These are phyloP conservation scores for Macrobrachium nipponense DNA, from an alignment of 1,140 invertebrate genomes.

Conservation along the genomic window DNA sequence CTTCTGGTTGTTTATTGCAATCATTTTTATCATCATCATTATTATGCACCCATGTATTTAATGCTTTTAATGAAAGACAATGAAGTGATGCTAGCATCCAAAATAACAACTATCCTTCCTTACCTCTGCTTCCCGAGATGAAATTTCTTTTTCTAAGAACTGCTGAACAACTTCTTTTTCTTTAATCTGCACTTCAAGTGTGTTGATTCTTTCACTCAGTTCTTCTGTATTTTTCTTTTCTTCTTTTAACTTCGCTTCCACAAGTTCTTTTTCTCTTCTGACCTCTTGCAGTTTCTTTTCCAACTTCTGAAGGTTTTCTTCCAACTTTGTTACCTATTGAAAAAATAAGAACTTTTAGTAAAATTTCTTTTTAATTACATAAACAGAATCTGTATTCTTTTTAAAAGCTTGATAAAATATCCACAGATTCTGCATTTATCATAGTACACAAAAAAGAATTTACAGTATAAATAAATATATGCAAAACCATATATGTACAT, in stretches of 20 bases:
- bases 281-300: slow-evolving; percentile 35
- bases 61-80: not conserved
- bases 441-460: not conserved
- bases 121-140: slow-evolving; percentile 55
- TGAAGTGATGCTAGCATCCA: not conserved
- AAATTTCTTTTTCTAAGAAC: slow-evolving; percentile 60
- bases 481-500: too few relatives aligned
- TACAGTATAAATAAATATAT: too few relatives aligned
- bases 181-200: slow-evolving; percentile 37
- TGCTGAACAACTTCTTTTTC: slow-evolving; percentile 60
- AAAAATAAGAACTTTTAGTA: not conserved
- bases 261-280: not conserved
- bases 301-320: slow-evolving; percentile 25
- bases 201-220: slow-evolving; percentile 30
- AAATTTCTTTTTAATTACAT: not conserved
- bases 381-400: too few relatives aligned
- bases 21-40: too few relatives aligned
- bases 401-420: too few relatives aligned
- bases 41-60: too few relatives aligned
- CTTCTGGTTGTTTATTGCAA: too few relatives aligned
- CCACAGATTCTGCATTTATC: too few relatives aligned
- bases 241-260: slow-evolving; percentile 10
- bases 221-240: slow-evolving; percentile 6
- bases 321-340: slow-evolving; percentile 23
- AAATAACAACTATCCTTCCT: not conserved